Evolutionary conservation across 1,140 invertebrate species (phyloP).

Genomic region (Sogatella furcifera): DNA sequence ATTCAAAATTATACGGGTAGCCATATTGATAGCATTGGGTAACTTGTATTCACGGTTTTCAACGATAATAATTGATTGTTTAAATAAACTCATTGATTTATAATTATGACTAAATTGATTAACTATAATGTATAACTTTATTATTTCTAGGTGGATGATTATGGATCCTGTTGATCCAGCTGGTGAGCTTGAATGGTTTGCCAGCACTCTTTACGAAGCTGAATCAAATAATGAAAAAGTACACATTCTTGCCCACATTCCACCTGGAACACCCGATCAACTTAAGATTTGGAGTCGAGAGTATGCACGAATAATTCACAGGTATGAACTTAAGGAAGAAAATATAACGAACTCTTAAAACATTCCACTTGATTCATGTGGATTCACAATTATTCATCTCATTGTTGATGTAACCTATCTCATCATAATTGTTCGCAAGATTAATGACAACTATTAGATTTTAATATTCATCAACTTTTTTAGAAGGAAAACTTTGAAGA

Average conservation of each 20-base stretch:
- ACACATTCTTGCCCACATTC: constrained; percentile 75
- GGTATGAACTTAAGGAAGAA: constrained; percentile 17
- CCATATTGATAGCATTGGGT: no score
- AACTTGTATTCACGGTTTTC: no score
- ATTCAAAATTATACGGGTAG: no score
- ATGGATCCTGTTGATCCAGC: constrained; percentile 44
- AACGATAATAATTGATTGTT: no score
- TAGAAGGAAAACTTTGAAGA: no score
- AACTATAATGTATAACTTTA: no score
- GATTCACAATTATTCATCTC: neutral
- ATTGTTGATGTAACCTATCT: no score
- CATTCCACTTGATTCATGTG: neutral
- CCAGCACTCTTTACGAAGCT: constrained; percentile 51
- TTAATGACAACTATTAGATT: no score
- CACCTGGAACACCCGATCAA: constrained; percentile 56
- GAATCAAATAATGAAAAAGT: constrained; percentile 61
- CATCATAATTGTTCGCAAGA: no score
- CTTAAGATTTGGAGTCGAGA: constrained; percentile 52
- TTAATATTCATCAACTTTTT: no score
- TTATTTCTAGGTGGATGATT: constrained; percentile 44
- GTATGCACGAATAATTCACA: constrained; percentile 43
- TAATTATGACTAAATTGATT: no score
- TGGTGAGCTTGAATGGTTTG: constrained; percentile 63
- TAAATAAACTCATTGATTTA: no score
- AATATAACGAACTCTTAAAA: neutral